Conservation (phyloP, 2,113 vertebrate genomes). For the Rhizomys pruinosus region DNA sequence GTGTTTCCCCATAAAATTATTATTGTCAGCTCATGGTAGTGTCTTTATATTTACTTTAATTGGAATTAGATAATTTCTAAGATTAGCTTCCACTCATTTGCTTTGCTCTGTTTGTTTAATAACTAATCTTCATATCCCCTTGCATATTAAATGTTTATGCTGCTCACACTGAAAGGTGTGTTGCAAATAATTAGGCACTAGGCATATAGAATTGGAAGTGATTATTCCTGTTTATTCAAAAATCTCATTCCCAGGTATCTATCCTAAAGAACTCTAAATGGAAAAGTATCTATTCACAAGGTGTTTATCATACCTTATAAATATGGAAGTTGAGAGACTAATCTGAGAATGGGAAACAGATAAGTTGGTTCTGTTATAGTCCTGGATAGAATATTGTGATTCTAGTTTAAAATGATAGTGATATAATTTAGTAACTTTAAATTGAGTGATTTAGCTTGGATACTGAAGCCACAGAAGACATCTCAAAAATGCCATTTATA, state of each 20-base stretch:
- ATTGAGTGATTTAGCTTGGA: background rate
- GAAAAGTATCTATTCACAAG: background rate
- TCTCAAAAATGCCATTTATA: background rate
- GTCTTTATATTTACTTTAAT: slow-evolving; percentile 66
- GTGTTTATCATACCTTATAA: background rate
- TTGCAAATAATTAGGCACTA: slow-evolving; percentile 49
- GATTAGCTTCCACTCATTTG: slow-evolving; percentile 37
- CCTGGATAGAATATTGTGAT: background rate
- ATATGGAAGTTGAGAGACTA: slow-evolving; percentile 25
- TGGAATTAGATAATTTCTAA: slow-evolving; percentile 60
- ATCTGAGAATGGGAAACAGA: slow-evolving; percentile 14
- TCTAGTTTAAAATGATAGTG: slow-evolving; percentile 22
- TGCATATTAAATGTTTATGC: slow-evolving; percentile 33
- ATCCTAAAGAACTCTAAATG: slow-evolving; percentile 8
- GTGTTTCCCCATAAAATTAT: background rate
- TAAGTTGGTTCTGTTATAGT: slow-evolving; percentile 7
- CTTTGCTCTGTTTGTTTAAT: slow-evolving; percentile 42
- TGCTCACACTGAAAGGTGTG: slow-evolving; percentile 24
- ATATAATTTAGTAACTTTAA: slow-evolving; percentile 35
- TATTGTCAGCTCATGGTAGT: background rate
- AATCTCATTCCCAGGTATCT: slow-evolving; percentile 16
- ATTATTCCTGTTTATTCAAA: background rate
- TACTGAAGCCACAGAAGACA: background rate
- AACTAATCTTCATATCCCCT: slow-evolving; percentile 32
- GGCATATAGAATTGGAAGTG: slow-evolving; percentile 47